Base-by-base conservation (phyloP, 2,113 vertebrate species). In the Amazona vittata region DNA sequence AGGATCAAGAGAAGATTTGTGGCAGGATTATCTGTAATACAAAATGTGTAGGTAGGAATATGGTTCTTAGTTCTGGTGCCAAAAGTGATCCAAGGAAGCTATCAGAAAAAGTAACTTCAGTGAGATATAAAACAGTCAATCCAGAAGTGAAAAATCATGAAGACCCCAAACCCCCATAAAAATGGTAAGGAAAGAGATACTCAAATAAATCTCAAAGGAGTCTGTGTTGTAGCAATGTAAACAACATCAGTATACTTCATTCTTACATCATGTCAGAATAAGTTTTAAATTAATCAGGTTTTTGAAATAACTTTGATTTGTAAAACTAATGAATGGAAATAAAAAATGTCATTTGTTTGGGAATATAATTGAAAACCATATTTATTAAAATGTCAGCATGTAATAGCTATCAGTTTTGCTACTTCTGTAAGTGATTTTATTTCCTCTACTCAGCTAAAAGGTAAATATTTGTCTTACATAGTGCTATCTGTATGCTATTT, bases 1-100 rank as follows among this genome's bases (percentile, higher is more conserved):
- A 93, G 94, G 90, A 96, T 96, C 90, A 93, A 93, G 57, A 71
- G 92, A 59, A 97, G 96, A 96, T 93, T 95, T 96, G 92, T 71
- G 92, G 86, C 76, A 78, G 95, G 96, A 96, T 91, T 97, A 95
- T 75, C 73, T 1, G 0, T 92, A 86, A 92, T 84, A 82, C 0
- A 1, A 92, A 91, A 89, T 79, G 44, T 84, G 86, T 71, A 90
- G 83, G 85, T 83, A 93, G 73, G 65, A 96, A 90, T 84, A 57
- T 47, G 31, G 31, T 90, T 92, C 86, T 96, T 93, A 89, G 55
- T 73, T 90, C 60, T 82, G 35, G 69, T 57, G 86, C 39, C 44
- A 64, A 65, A 89, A 93, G 55, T 78, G 88, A 94, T 93, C 83
- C 83, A 92, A 92, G 52, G 39, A 84, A 93, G 52, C 22, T 62